Base-by-base conservation (phyloP, 2,113 vertebrate genomes). In the Columbina picui region DNA sequence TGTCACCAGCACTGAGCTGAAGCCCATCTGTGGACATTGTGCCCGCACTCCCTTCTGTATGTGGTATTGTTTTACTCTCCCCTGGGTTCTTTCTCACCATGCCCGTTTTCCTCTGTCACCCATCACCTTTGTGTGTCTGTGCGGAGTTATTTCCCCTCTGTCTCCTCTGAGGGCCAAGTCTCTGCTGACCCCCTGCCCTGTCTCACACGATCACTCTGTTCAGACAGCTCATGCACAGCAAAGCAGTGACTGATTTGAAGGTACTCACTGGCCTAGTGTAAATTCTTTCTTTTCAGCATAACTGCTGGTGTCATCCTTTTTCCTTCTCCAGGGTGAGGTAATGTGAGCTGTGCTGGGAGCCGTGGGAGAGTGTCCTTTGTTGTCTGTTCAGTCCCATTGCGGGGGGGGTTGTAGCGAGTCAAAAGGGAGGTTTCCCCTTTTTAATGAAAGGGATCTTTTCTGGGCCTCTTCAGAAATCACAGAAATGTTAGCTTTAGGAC, bases 11-110 rank as follows among this genome's bases (percentile, higher is more conserved):
- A 2, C 18, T 5, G 45, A 55, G 63, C 5, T 32, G 43, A 11
- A 53, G 17, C 19, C 16, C 8, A 1, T 2, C 22, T 3, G 16
- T 4, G 67, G n/a, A 20, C 25, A 1, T 19, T 0, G 7, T 4
- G 14, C 17, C 22, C 6, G 7, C 7, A 4, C 2, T 0, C 5
- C 39, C 14, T 6, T 45, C 0, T 13, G 55, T 65, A 7, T 0
- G 3, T n/a, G 27, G 47, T 36, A 3, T 9, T 17, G 74, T 10
- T 4, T 1, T 47, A 6, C 10, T 3, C 6, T 32, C 10, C 12
- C 6, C 4, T 2, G 63, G 13, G 32, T 11, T 76, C 14, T 11
- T 36, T 23, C 7, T 49, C 12, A 10, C 1, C 5, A 38, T 20
- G 43, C 26, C 10, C 7, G 8, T 53, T 6, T 27, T 21, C 12